phyloP scores from a whole-genome alignment of 2,797 vertebrate genomes.

The Discoglossus pictus region DNA sequence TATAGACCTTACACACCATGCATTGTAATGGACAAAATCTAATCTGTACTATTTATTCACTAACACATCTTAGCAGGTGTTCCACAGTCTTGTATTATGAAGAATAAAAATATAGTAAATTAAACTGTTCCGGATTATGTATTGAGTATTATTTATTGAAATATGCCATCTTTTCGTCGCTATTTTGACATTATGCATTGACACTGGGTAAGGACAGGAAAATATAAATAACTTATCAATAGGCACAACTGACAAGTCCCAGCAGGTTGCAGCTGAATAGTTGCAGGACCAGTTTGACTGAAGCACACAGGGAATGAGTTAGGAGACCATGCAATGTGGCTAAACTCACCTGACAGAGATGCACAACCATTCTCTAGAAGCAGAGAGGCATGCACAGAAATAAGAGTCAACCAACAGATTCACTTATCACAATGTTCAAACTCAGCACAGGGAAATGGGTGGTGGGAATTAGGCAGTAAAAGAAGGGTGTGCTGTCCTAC shows the following conservation, averaged over 20 bases:
- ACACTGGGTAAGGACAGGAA: neutral
- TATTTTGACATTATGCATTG: neutral
- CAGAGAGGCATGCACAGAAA: constrained; percentile 94
- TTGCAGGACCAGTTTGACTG: constrained; percentile 61
- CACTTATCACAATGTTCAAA: too few species aligned
- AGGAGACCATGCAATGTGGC: constrained; percentile 70
- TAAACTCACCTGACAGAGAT: constrained; percentile 97
- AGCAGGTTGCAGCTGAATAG: constrained; percentile 13
- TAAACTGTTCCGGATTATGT: too few species aligned
- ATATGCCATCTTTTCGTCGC: neutral
- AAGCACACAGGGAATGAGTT: constrained; percentile 61
- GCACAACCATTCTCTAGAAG: constrained; percentile 97
- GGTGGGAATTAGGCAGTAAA: constrained; percentile 40
- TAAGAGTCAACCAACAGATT: constrained; percentile 75
- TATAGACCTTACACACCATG: too few species aligned
- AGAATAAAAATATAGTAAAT: too few species aligned
- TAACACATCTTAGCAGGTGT: too few species aligned
- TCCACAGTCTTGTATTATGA: too few species aligned
- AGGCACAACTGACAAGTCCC: neutral
- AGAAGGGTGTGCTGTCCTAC: constrained; percentile 63
- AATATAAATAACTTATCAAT: neutral
- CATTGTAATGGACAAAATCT: too few species aligned
- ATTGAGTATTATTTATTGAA: neutral
- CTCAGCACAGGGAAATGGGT: too few species aligned
- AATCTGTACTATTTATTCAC: too few species aligned